A percentile compares a stretch with the other conserved stretches of the same genome.
Evolutionary conservation across 2,888 invertebrate genomes (phyloP).

Genomic region (Dolomedes plantarius): DNA sequence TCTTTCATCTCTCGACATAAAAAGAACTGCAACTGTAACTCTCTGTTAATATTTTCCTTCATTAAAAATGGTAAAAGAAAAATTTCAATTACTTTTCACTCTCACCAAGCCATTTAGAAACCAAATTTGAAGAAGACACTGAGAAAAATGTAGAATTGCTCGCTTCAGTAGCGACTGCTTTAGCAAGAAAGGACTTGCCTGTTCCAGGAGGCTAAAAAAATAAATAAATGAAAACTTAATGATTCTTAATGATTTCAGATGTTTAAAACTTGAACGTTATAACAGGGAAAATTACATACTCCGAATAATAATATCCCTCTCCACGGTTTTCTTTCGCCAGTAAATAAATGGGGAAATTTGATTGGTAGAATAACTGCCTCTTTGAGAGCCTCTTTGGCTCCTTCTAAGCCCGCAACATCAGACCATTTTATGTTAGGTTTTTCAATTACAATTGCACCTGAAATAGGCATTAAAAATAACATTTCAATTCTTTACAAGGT

Average conservation of each 20-base stretch:
- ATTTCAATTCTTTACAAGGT: too few species aligned
- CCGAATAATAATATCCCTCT: constrained; percentile 98
- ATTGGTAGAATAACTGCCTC: constrained; percentile 99
- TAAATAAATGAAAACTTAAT: constrained; percentile 4
- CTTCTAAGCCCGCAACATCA: constrained; percentile 97
- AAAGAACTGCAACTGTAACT: too few species aligned
- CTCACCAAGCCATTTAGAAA: constrained; percentile 99
- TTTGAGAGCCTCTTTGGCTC: constrained; percentile 97
- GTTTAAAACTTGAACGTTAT: background rate
- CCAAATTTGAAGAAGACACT: constrained; percentile 97
- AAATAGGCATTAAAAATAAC: too few species aligned
- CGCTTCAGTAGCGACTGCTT: constrained; percentile 99
- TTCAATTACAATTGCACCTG: constrained; percentile 94
- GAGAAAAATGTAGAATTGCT: constrained; percentile 99
- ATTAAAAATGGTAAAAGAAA: too few species aligned
- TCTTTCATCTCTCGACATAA: too few species aligned
- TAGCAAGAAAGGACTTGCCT: constrained; percentile 98
- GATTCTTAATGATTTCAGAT: background rate
- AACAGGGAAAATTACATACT: constrained; percentile 79
- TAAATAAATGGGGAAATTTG: constrained; percentile 98
- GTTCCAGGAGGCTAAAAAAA: constrained; percentile 91
- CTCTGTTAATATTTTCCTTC: too few species aligned
- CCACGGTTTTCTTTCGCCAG: constrained; percentile 99
- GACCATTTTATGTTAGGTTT: constrained; percentile 98
- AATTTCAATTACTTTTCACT: constrained; percentile 88